Percentiles rank a stretch among this genome's conserved stretches.
Conservation (phyloP, 1,140 invertebrate species). For the Drosophila paulistorum region DNA sequence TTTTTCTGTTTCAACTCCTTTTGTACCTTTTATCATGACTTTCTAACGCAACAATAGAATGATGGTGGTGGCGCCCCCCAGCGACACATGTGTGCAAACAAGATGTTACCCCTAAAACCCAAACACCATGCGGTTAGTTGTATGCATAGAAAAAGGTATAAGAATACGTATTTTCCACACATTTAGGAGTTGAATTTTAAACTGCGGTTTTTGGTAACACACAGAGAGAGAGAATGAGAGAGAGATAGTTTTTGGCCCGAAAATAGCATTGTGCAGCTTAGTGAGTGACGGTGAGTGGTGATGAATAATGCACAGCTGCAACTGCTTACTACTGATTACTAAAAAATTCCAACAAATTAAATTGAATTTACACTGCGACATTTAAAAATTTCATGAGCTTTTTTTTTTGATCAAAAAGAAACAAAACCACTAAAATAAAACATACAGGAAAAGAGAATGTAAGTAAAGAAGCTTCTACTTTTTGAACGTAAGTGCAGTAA, state of each 20-base stretch:
- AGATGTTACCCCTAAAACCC: conserved; percentile 61
- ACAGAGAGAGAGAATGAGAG: neutral
- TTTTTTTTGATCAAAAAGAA: neutral
- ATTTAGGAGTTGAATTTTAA: conserved; percentile 73
- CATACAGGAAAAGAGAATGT: neutral
- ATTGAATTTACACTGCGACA: conserved; percentile 75
- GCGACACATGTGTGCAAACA: conserved; percentile 73
- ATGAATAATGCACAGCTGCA: conserved; percentile 65
- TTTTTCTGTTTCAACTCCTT: conserved; percentile 26
- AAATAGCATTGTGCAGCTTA: conserved; percentile 32
- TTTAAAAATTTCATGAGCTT: conserved; percentile 69
- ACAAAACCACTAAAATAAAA: conserved; percentile 12
- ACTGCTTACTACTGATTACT: conserved; percentile 11
- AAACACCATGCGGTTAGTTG: conserved; percentile 5
- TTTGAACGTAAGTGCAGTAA: conserved; percentile 13
- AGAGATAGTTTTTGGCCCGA: conserved; percentile 7
- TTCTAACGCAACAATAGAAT: neutral
- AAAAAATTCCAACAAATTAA: conserved; percentile 49
- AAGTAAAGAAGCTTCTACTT: neutral
- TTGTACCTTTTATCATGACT: conserved; percentile 26
- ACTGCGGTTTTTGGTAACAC: conserved; percentile 52
- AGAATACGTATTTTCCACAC: conserved; percentile 65
- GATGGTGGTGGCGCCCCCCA: neutral
- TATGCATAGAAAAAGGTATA: neutral
- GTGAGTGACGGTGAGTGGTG: conserved; percentile 57